phyloP scores from a whole-genome alignment of 2,888 invertebrate genomes.

The Eupithecia subumbrata region DNA sequence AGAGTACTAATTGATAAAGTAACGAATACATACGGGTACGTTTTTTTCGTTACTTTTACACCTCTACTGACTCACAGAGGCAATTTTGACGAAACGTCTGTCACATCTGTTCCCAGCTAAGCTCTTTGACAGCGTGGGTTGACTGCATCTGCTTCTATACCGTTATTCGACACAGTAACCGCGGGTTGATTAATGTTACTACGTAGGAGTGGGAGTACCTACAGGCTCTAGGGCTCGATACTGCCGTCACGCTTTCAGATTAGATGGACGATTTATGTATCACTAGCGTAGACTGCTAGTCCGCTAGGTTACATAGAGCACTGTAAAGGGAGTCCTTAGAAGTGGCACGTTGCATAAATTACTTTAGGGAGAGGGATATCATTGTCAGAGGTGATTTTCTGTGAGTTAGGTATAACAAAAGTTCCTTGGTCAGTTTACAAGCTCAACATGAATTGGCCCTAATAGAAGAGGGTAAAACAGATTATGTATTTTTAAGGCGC shows the following conservation, averaged over 20 bases:
- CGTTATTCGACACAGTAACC: conserved; percentile 81
- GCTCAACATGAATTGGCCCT: no score
- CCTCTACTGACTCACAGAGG: neutral
- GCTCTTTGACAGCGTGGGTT: conserved; percentile 70
- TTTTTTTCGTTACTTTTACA: no score
- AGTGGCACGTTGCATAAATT: neutral
- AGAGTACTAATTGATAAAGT: no score
- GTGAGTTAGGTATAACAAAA: neutral
- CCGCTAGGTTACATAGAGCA: neutral
- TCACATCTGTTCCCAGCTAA: conserved; percentile 39
- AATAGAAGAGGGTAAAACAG: no score
- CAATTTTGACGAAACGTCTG: conserved; percentile 4
- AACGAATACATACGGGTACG: no score
- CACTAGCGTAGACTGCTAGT: neutral
- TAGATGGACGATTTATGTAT: conserved; percentile 13
- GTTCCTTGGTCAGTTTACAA: neutral
- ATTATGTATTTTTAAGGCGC: neutral
- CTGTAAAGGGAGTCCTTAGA: neutral
- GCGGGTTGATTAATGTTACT: conserved; percentile 74
- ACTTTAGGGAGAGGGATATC: neutral
- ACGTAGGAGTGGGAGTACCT: conserved; percentile 41
- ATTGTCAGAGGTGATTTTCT: neutral
- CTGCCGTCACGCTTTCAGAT: conserved; percentile 24
- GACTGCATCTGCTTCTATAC: conserved; percentile 73
- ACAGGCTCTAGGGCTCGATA: conserved; percentile 52